phyloP scores from a whole-genome alignment of 2,888 invertebrate species.

The Heliconius cydno region DNA sequence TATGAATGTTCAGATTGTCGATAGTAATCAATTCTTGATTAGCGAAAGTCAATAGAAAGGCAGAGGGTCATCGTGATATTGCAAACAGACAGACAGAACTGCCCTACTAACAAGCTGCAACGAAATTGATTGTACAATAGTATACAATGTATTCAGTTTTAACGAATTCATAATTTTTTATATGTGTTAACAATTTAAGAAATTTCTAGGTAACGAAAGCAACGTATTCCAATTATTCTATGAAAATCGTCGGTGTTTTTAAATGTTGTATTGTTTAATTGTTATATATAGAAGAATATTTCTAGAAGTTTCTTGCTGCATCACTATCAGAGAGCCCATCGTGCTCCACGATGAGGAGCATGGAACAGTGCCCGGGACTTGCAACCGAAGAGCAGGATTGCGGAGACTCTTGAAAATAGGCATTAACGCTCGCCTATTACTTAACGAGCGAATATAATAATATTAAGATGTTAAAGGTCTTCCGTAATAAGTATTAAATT shows the following conservation, averaged over 20 bases:
- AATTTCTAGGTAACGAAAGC: background rate
- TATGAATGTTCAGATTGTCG: constrained; percentile 34
- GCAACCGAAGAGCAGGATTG: too few species aligned
- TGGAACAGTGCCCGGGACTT: too few species aligned
- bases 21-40: constrained; percentile 48
- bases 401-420: background rate
- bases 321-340: too few species aligned
- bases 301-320: too few species aligned
- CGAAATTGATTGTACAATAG: constrained; percentile 35
- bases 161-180: background rate
- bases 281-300: too few species aligned
- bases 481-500: constrained; percentile 10
- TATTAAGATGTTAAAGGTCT: constrained; percentile 13
- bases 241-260: too few species aligned
- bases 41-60: constrained; percentile 51
- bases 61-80: constrained; percentile 49
- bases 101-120: constrained; percentile 35
- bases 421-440: background rate
- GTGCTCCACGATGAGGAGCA: too few species aligned
- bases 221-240: background rate
- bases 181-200: background rate
- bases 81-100: constrained; percentile 40
- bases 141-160: constrained; percentile 18
- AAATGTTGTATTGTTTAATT: too few species aligned
- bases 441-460: constrained; percentile 6